Conservation (phyloP, 2,888 invertebrate genomes). For the Noctuana brunneofusca region DNA sequence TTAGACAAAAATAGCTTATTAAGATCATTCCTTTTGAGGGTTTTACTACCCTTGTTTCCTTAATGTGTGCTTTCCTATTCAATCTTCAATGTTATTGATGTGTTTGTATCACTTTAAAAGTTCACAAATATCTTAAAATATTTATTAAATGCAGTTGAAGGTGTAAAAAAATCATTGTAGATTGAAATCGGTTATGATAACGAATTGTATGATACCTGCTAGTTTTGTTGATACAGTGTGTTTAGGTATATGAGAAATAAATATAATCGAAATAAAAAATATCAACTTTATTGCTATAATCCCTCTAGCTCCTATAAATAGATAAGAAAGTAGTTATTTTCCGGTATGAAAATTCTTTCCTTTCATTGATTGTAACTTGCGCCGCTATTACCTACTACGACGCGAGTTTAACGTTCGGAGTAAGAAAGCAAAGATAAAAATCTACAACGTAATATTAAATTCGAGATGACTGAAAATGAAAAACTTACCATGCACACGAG, state of each 20-base stretch:
- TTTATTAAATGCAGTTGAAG: background rate
- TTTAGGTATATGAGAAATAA: constrained; percentile 15
- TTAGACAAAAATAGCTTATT: background rate
- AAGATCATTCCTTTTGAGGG: constrained; percentile 9
- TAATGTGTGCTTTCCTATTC: background rate
- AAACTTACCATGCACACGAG: constrained; percentile 22
- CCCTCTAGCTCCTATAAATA: background rate
- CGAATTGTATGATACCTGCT: background rate
- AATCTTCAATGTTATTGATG: background rate
- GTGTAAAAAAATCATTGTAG: background rate
- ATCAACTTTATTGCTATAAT: background rate
- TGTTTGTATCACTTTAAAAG: background rate
- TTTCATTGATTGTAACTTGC: background rate
- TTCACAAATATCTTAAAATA: background rate
- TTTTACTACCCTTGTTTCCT: background rate
- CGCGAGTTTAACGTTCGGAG: background rate
- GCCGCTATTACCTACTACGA: background rate
- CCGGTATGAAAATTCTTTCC: constrained; percentile 28
- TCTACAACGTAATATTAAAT: constrained; percentile 7
- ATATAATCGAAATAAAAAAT: constrained; percentile 13
- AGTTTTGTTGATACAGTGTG: constrained; percentile 3
- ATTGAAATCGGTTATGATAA: too few species aligned
- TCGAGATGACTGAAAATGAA: constrained; percentile 36
- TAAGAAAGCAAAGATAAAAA: background rate
- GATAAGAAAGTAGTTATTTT: constrained; percentile 35